phyloP scores from a whole-genome alignment of 2,888 invertebrate genomes.

The Xanthia togata region DNA sequence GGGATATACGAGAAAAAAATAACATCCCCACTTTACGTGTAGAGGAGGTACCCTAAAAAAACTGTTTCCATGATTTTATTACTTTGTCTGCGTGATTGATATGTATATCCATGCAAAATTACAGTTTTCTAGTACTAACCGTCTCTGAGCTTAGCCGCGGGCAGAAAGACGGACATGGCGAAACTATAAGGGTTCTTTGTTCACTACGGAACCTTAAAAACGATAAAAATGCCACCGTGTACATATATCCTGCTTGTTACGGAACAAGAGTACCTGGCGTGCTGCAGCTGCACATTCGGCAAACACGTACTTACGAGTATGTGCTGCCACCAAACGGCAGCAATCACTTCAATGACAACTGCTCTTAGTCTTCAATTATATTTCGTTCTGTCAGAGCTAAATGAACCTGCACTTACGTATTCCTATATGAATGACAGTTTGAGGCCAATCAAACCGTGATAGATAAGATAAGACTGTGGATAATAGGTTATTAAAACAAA shows the following conservation, averaged over 20 bases:
- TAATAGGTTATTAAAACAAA: conserved; percentile 1
- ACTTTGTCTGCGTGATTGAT: no score
- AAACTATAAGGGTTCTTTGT: no score
- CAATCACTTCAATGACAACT: not conserved
- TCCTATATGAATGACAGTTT: not conserved
- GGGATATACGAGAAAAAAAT: no score
- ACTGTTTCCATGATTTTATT: no score
- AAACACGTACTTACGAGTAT: no score
- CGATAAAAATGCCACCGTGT: not conserved
- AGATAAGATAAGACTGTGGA: conserved; percentile 42
- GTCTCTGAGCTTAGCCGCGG: no score
- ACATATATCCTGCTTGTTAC: not conserved
- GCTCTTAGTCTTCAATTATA: not conserved
- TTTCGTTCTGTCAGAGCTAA: not conserved
- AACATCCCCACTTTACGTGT: no score
- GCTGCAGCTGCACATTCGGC: not conserved
- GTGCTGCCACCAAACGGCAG: not conserved
- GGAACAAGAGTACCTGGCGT: not conserved
- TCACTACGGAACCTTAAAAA: not conserved
- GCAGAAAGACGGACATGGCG: no score
- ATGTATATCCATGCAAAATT: no score
- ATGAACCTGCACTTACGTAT: not conserved
- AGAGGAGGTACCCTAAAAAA: no score
- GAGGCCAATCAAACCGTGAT: conserved; percentile 4
- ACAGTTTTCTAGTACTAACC: no score